A percentile compares a stretch with the other conserved stretches of the same genome.
phyloP scores from a whole-genome alignment of 2,113 vertebrate species.

The Stegostoma tigrinum region DNA sequence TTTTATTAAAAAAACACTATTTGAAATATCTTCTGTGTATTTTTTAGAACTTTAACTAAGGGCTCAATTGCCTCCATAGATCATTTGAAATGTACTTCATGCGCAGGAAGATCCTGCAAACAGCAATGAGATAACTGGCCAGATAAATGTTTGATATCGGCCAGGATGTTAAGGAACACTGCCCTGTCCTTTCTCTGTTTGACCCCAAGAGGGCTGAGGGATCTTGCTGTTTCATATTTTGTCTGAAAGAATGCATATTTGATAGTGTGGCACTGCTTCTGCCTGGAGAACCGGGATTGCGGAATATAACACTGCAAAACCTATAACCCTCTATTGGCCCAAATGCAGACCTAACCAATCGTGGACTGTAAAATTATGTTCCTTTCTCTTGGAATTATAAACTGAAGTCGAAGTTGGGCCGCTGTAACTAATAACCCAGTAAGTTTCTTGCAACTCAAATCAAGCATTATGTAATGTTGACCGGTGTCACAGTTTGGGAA shows the following conservation, averaged over 20 bases:
- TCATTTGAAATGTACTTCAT: not conserved
- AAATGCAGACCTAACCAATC: too few species aligned
- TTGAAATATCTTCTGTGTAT: not conserved
- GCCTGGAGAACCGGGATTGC: too few species aligned
- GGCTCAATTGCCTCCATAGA: not conserved
- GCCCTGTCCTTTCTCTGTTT: not conserved
- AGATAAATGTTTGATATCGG: not conserved
- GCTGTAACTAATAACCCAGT: too few species aligned
- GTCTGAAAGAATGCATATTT: not conserved
- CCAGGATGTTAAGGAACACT: not conserved
- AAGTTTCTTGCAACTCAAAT: too few species aligned
- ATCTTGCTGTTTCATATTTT: not conserved
- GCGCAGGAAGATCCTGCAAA: not conserved
- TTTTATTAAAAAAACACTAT: slow-evolving; percentile 3
- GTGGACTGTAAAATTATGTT: too few species aligned
- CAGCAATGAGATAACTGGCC: not conserved
- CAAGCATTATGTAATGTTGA: too few species aligned
- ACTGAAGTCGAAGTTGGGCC: too few species aligned
- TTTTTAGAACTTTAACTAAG: not conserved
- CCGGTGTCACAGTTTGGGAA: too few species aligned
- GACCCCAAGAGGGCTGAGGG: not conserved
- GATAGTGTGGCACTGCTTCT: not conserved
- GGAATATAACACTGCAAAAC: too few species aligned
- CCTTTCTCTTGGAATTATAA: too few species aligned
- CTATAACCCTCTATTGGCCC: too few species aligned